These are phyloP conservation scores for Eudyptes chrysolophus DNA, from an alignment of 2,113 vertebrate genomes.

Conservation along the genomic window DNA sequence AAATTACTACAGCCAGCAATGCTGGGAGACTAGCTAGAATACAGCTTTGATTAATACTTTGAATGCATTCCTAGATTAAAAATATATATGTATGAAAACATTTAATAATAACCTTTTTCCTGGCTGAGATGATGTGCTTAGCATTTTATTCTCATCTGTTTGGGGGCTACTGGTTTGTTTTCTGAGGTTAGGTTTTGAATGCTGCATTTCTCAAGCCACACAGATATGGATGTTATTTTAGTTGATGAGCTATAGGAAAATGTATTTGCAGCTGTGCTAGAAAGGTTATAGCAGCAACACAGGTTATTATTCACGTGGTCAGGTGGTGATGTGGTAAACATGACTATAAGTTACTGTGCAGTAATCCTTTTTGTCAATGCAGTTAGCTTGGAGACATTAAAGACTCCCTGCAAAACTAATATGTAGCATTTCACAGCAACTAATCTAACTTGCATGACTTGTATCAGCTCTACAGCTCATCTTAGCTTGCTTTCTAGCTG, in stretches of 20 bases:
- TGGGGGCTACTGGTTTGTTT: not conserved
- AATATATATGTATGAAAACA: slow-evolving; percentile 35
- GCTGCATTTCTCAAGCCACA: not conserved
- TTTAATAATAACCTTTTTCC: slow-evolving; percentile 66
- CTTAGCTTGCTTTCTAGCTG: not conserved
- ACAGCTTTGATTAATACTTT: slow-evolving; percentile 59
- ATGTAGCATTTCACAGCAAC: not conserved
- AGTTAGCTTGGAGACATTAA: not conserved
- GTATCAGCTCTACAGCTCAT: not conserved
- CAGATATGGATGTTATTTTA: not conserved
- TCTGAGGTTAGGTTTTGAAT: not conserved
- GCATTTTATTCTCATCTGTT: slow-evolving; percentile 13
- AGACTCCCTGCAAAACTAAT: not conserved
- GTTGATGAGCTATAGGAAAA: slow-evolving; percentile 2
- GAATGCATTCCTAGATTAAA: slow-evolving; percentile 42
- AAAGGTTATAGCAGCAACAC: not conserved
- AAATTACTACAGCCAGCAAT: slow-evolving; percentile 6
- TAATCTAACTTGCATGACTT: not conserved
- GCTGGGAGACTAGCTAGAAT: slow-evolving; percentile 7
- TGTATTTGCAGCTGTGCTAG: not conserved
- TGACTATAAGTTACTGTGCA: not conserved
- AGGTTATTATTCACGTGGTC: not conserved
- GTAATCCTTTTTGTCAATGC: not conserved
- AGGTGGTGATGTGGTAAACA: not conserved
- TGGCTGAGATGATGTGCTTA: not conserved